Evolutionary conservation across 1,140 invertebrate species (phyloP), one percentile per base, ranked within the genome.

Genomic region (Manduca sexta): DNA sequence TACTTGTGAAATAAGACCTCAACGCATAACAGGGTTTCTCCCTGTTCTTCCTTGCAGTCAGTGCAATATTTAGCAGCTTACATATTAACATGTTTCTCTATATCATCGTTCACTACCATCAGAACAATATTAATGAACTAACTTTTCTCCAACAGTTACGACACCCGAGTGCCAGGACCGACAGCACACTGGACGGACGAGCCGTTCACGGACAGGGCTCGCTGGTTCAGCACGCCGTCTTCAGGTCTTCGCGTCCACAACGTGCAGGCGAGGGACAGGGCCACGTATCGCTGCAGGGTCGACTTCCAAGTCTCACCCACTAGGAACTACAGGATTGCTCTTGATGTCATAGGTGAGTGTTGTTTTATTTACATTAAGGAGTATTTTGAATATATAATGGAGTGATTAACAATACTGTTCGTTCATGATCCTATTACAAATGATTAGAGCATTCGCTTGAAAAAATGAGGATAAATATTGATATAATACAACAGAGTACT

Each of bases 231-330:
- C 13, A 77, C 78, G 17, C 87, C 89, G 11, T 89, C 89, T 1
- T 90, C 92, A 2, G 85, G 88, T 6, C 86, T 94, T 11, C 88
- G 88, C 17, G 84, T 94, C 37, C 88, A 89, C 56, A 88, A 88
- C 38, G 88, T 93, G 4, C 85, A 90, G 62, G 87, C 91, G 43
- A 87, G 86, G 30, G 93, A 94, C 78, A 90, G 91, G 55, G 93
- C 92, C 3, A 89, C 91, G 35, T 94, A 93, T 84, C 87, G 92
- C 52, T 94, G 93, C 82, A 86, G 92, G 39, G 93, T 95, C 33
- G 94, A 96, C 77, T 96, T 94, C 70, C 89, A 90, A 45, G 90
- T 92, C 47, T 94, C 93, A 21, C 94, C 93, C 2, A 95, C 94
- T 26, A 90, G 92, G 49, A 95, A 94, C 77, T 92, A 91, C 62